Base-by-base conservation (phyloP, 2,888 invertebrate species). In the Caenorhabditis sp. region DNA sequence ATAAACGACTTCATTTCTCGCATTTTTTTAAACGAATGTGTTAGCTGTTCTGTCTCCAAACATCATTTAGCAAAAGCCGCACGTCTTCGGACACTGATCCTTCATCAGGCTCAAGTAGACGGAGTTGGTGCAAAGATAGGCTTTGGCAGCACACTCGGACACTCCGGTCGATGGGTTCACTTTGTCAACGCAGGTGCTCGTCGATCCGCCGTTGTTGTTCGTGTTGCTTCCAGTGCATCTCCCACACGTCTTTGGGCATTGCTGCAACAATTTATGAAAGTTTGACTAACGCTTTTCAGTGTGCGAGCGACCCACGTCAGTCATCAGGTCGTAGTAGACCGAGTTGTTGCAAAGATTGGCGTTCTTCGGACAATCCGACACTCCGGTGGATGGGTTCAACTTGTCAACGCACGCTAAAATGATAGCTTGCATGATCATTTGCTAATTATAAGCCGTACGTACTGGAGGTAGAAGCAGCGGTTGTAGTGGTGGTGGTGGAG, bases 1-100 rank as follows among this genome's bases (percentile, higher is more conserved):
- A n/a, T 32, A 53, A 65, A 58, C 39, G n/a, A 45, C 55, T 66
- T 66, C 41, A 66, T 66, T 58, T 55, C 13, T 30, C 43, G 39
- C 39, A 61, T 17, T 43, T 52, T 46, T 24, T 15, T 37, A 30
- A 46, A 17, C 15, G 24, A 41, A 41, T 24, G 7, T 41, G 7
- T 26, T 15, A 8, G 56, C 52, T 58, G 68, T 58, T 68, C 52
- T 30, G 48, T 50, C 58, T 13, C 15, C 26, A 50, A 26, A 9
- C 41, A 20, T 15, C 35, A 32, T 37, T 46, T 73, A 74, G 61
- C 79, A 81, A 70, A 74, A 73, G 43, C 79, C 79, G 56, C 81
- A 81, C 24, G 79, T 79, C 35, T 74, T 74, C 8, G 73, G 79
- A 50, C 79, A 79, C 52, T 81, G 81, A 39, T 73, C 78, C 15